Percentiles rank a stretch among this genome's conserved stretches.
Conservation (phyloP, 2,888 invertebrate genomes). For the Apamea monoglypha region DNA sequence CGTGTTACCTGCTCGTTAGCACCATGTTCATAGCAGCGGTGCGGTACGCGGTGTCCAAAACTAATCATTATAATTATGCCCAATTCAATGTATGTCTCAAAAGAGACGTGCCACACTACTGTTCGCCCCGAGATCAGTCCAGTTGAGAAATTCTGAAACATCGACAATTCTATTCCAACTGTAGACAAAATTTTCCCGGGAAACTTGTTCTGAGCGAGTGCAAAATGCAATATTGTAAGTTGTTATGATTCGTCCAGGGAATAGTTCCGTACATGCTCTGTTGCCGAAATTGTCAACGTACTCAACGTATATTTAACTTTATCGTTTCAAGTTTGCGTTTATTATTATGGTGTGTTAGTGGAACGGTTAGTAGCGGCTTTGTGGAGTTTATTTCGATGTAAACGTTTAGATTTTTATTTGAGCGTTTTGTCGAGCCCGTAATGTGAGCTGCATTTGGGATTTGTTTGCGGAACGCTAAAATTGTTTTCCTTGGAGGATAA, state of each 20-base stretch:
- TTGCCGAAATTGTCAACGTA: constrained; percentile 64
- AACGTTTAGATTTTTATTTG: constrained; percentile 47
- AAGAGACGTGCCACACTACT: constrained; percentile 24
- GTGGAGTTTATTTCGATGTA: constrained; percentile 42
- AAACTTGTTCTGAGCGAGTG: constrained; percentile 64
- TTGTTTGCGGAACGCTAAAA: background rate
- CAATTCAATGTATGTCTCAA: background rate
- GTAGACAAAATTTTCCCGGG: constrained; percentile 52
- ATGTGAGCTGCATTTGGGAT: constrained; percentile 9
- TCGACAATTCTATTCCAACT: constrained; percentile 61
- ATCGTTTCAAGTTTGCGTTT: constrained; percentile 60
- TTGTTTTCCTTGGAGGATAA: constrained; percentile 35
- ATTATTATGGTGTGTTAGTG: constrained; percentile 52
- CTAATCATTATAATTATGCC: background rate
- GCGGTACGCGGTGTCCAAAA: background rate
- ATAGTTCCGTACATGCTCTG: constrained; percentile 56
- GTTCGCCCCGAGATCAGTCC: constrained; percentile 40
- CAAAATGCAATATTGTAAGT: constrained; percentile 71
- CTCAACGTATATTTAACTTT: constrained; percentile 65
- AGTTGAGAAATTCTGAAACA: constrained; percentile 58
- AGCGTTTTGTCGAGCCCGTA: constrained; percentile 21
- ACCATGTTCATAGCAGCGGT: background rate
- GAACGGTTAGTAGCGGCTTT: constrained; percentile 37
- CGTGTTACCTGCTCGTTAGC: too few species aligned
- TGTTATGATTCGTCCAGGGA: constrained; percentile 70